These are phyloP conservation scores for Psilopsiagon aurifrons DNA, from an alignment of 2,113 vertebrate species.

Conservation along the genomic window DNA sequence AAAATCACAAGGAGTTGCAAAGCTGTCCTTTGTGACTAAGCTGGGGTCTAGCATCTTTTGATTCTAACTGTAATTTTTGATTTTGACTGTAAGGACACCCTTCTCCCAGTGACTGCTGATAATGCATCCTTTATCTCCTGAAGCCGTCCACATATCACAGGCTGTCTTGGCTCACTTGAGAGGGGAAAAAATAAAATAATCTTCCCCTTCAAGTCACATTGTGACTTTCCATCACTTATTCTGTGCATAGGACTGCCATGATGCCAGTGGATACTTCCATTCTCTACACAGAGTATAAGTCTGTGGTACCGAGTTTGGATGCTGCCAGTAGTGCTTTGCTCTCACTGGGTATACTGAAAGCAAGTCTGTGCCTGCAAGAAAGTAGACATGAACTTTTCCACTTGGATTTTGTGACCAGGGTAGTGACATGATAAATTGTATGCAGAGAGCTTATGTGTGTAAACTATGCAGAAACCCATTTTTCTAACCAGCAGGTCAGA, in stretches of 20 bases:
- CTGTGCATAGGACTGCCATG: not conserved
- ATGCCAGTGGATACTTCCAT: rapidly evolving
- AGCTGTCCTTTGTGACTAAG: not conserved
- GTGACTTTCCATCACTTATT: not conserved
- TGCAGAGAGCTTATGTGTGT: not conserved
- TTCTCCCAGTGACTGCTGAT: not conserved
- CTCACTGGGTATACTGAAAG: not conserved
- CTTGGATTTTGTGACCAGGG: not conserved
- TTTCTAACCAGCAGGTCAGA: not conserved
- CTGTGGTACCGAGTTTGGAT: rapidly evolving
- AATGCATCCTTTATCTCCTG: not conserved
- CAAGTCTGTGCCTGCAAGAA: rapidly evolving
- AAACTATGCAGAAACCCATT: not conserved
- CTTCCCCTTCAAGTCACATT: not conserved
- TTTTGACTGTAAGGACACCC: rapidly evolving
- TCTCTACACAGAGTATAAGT: rapidly evolving
- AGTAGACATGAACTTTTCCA: not conserved
- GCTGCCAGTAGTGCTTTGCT: not conserved
- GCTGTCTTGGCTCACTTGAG: not conserved
- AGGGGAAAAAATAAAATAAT: not conserved
- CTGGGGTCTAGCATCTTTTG: not conserved
- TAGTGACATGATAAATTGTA: not conserved
- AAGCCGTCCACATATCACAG: not conserved
- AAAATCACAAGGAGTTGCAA: rapidly evolving
- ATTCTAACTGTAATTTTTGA: not conserved